Conservation (phyloP, 2,888 invertebrate genomes). For the Chrysolina americana region DNA sequence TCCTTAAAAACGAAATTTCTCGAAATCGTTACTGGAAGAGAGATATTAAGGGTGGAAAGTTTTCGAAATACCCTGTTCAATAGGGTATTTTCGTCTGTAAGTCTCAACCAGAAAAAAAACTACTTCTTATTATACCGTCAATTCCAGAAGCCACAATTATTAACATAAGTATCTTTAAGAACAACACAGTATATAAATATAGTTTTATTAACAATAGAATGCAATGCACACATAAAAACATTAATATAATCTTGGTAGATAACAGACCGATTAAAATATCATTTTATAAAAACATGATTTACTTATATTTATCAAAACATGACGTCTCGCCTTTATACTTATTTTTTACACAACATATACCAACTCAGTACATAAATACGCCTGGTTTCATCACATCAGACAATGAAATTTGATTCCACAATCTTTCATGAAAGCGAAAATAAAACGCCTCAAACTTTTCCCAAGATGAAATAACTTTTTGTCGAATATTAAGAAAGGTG, state of each 20-base stretch:
- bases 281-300: constrained; percentile 48
- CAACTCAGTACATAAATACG: neutral
- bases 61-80: no score
- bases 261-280: constrained; percentile 52
- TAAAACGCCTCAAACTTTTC: no score
- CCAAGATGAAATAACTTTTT: no score
- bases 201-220: constrained; percentile 56
- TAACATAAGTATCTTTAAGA: neutral
- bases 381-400: neutral
- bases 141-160: neutral
- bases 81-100: no score
- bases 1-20: no score
- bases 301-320: constrained; percentile 24
- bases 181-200: constrained; percentile 47
- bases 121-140: no score
- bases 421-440: no score
- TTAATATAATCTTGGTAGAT: constrained; percentile 49
- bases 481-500: no score
- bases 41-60: no score
- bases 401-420: no score
- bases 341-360: neutral
- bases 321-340: neutral
- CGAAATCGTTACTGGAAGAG: no score
- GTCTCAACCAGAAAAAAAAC: no score
- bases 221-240: constrained; percentile 58